Base-by-base conservation (phyloP, 2,797 vertebrate genomes). In the Eulemur coronatus region DNA sequence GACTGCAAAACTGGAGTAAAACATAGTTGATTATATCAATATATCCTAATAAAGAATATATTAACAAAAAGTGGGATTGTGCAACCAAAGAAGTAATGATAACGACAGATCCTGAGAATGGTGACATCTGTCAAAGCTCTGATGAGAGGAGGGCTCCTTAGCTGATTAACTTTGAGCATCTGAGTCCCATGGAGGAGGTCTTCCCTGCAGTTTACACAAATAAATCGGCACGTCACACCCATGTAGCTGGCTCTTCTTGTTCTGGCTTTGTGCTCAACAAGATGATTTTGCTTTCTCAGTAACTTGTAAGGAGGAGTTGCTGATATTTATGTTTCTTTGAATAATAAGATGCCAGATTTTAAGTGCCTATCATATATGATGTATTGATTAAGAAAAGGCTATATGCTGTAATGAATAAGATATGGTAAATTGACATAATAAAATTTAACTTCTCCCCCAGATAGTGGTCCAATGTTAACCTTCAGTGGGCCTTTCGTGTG, bases 271-370 rank as follows among this genome's bases (percentile, higher is more conserved):
- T 38, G 35, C 7, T 80, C 24, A 48, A 38, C 18, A 86, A 70
- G 11, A 55, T n/a, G 10, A 5, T 52, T 80, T n/a, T 48, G 26
- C 1, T 52, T 87, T 72, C 22, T 82, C 55, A 26, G 52, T 35
- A 18, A 46, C 13, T 84, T 78, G 18, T 55, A 15, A 46, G 22
- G 4, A 14, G 5, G 4, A 18, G 14, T 79, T 84, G n/a, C 9
- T 57, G 57, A 65, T 65, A 65, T 41, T 90, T 55, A 55, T 73
- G 26, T 59, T 61, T 91, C 30, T 84, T 80, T 75, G 38, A 88
- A 28, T 48, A 67, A 38, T 73, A 41, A 50, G 22, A 61, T 35
- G 2, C 26, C 55, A 24, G 12, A 75, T 14, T 67, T 7, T 89
- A n/a, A 61, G 3, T 80, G 13, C 11, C 35, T 59, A 15, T 7